Conservation (phyloP, 2,113 vertebrate genomes). For the human region GRCh38 chr12:74769501-74770000, state of each 20-base stretch:
- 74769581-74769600: background rate
- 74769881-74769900: background rate
- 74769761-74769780: background rate
- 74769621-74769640: background rate
- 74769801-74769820: background rate
- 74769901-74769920: background rate
- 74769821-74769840: background rate
- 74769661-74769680: fast-evolving
- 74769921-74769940: background rate
- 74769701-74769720: background rate
- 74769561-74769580: background rate
- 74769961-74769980: background rate
- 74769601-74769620: background rate
- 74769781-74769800: background rate
- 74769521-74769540: background rate
- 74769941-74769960: background rate
- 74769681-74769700: background rate
- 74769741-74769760: background rate
- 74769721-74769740: background rate
- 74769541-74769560: background rate
- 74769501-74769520: background rate
- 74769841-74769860: background rate
- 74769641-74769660: background rate
- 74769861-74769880: background rate
- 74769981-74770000: background rate